Conservation (phyloP, 2,888 invertebrate species). For the Drosophila koepferae region DNA sequence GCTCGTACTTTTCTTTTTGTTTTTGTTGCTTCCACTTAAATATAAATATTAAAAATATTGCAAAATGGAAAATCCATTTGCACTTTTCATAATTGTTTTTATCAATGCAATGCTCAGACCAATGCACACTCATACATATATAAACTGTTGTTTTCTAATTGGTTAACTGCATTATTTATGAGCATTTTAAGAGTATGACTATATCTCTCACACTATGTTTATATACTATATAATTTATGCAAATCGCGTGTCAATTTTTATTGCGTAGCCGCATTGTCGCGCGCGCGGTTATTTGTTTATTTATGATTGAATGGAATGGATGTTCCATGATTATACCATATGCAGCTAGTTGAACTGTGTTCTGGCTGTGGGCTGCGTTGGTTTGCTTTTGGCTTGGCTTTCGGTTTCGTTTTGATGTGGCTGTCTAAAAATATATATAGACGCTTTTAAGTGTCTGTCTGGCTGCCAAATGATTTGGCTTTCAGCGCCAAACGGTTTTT, state of each 20-base stretch:
- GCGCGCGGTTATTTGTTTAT: conserved; percentile 48
- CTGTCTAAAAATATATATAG: conserved; percentile 51
- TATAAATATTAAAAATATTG: conserved; percentile 42
- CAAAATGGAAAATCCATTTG: conserved; percentile 56
- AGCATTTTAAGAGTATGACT: conserved; percentile 38
- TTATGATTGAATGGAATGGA: conserved; percentile 48
- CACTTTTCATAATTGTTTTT: conserved; percentile 56
- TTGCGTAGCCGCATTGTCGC: conserved; percentile 51
- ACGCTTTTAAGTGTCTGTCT: conserved; percentile 32
- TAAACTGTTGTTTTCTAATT: conserved; percentile 57
- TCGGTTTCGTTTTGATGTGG: conserved; percentile 60
- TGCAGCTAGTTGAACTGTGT: conserved; percentile 1
- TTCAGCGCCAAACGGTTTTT: conserved; percentile 15
- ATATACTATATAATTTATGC: conserved; percentile 45
- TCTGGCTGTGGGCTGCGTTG: not conserved
- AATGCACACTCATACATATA: conserved; percentile 15
- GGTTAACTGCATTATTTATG: conserved; percentile 62
- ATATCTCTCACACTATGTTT: conserved; percentile 20
- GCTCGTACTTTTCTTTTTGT: conserved; percentile 3
- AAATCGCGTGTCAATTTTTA: conserved; percentile 59
- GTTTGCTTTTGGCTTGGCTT: not conserved
- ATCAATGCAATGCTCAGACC: conserved; percentile 33
- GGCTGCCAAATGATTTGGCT: conserved; percentile 36
- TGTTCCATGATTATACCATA: conserved; percentile 16
- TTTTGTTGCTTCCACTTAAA: conserved; percentile 26